A percentile compares a stretch with the other conserved stretches of the same genome.
These are phyloP conservation scores for Tragopan temminckii DNA, from an alignment of 2,797 vertebrate species.

Conservation along the genomic window DNA sequence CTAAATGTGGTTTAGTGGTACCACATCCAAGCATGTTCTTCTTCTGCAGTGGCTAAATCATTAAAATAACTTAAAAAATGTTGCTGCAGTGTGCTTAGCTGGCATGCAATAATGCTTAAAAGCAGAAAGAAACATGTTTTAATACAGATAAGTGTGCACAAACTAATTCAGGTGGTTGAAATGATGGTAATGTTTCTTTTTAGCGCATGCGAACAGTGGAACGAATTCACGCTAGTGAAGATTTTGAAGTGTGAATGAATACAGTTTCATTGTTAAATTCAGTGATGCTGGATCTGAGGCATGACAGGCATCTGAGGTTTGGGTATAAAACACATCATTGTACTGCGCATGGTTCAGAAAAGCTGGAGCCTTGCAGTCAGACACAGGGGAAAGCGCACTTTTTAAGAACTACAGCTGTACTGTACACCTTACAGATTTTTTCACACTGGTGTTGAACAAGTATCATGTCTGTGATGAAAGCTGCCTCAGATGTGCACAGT, in stretches of 20 bases:
- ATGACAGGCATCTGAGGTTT: background rate
- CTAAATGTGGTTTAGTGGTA: background rate
- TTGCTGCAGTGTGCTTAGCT: background rate
- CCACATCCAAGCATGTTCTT: slow-evolving; percentile 21
- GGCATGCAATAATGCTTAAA: background rate
- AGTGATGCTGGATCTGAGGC: background rate
- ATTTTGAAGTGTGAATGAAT: background rate
- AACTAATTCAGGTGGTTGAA: background rate
- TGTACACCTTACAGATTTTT: background rate
- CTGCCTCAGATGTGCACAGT: background rate
- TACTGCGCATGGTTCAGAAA: background rate
- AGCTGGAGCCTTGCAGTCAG: background rate
- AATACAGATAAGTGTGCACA: background rate
- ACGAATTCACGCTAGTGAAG: background rate
- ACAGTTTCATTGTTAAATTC: background rate
- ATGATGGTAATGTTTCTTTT: background rate
- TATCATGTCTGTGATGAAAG: background rate
- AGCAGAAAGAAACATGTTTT: background rate
- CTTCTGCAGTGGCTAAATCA: background rate
- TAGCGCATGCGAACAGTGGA: background rate
- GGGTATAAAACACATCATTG: background rate
- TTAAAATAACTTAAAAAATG: slow-evolving; percentile 37
- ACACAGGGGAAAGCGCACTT: accelerated
- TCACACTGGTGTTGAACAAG: accelerated
- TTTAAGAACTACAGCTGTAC: background rate